Percentiles rank a stretch among this genome's conserved stretches.
Conservation (phyloP, 2,888 invertebrate species). For the Sepiola atlantica region DNA sequence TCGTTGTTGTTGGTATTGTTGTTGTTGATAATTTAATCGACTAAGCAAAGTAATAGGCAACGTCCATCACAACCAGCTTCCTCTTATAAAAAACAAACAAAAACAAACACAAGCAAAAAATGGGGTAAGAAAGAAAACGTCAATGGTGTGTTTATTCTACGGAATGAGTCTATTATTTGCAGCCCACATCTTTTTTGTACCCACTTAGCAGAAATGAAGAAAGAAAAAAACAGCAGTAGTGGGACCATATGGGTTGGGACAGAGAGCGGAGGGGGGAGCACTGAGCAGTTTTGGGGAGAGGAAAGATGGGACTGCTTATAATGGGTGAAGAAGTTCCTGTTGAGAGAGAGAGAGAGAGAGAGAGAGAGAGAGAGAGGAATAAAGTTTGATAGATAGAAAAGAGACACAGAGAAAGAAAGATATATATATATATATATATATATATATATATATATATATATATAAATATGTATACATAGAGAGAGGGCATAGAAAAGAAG, state of each 20-base stretch:
- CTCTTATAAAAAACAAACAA: neutral
- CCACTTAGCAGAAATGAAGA: neutral
- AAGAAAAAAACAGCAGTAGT: neutral
- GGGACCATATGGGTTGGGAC: neutral
- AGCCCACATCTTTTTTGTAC: neutral
- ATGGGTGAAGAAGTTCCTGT: neutral
- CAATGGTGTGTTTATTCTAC: constrained; percentile 16
- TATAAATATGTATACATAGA: too few species aligned
- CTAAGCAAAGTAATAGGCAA: neutral
- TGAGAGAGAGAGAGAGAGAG: neutral
- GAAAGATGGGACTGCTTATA: neutral
- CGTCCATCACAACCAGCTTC: neutral
- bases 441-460: neutral
- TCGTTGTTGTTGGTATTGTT: too few species aligned
- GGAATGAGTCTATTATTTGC: neutral
- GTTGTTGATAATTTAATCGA: neutral
- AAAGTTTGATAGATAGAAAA: neutral
- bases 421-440: too few species aligned
- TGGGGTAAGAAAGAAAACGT: neutral
- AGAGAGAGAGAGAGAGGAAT: neutral
- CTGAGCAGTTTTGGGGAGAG: neutral
- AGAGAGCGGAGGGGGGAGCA: neutral
- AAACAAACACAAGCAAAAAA: too few species aligned
- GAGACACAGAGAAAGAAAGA: too few species aligned
- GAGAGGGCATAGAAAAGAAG: too few species aligned